These are phyloP conservation scores for Drosophila obscura DNA, from an alignment of 1,140 invertebrate species.

Conservation along the genomic window DNA sequence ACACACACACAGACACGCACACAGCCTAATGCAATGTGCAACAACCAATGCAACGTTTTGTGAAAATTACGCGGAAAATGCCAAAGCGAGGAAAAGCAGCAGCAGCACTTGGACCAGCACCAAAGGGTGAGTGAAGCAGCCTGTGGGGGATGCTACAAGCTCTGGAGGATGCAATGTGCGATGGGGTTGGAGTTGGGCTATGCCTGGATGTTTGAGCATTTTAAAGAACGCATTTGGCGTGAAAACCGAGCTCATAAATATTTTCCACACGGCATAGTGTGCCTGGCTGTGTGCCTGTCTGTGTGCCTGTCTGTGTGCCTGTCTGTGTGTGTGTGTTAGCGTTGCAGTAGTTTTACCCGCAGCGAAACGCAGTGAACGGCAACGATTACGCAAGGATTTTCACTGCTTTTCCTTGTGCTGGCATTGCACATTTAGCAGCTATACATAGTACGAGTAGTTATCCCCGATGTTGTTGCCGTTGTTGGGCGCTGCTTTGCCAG, in stretches of 20 bases:
- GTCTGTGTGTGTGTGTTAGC: constrained; percentile 18
- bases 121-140: background rate
- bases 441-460: too few relatives aligned
- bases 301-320: constrained; percentile 1
- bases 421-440: constrained; percentile 48
- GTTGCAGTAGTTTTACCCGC: constrained; percentile 44
- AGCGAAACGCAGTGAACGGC: constrained; percentile 47
- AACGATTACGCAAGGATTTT: constrained; percentile 76
- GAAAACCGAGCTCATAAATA: constrained; percentile 77
- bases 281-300: constrained; percentile 4
- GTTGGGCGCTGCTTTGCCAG: constrained; percentile 27
- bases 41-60: constrained; percentile 52
- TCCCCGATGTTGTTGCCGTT: constrained; percentile 30
- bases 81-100: constrained; percentile 19
- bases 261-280: constrained; percentile 71
- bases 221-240: constrained; percentile 74
- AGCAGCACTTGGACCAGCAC: background rate
- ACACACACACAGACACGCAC: background rate
- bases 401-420: constrained; percentile 56
- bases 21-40: constrained; percentile 31
- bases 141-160: background rate
- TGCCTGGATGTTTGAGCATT: constrained; percentile 23
- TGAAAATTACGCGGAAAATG: constrained; percentile 56
- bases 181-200: background rate
- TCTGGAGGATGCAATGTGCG: background rate